phyloP scores from a whole-genome alignment of 2,797 vertebrate species.

The Parauchenoglanis punctatus region DNA sequence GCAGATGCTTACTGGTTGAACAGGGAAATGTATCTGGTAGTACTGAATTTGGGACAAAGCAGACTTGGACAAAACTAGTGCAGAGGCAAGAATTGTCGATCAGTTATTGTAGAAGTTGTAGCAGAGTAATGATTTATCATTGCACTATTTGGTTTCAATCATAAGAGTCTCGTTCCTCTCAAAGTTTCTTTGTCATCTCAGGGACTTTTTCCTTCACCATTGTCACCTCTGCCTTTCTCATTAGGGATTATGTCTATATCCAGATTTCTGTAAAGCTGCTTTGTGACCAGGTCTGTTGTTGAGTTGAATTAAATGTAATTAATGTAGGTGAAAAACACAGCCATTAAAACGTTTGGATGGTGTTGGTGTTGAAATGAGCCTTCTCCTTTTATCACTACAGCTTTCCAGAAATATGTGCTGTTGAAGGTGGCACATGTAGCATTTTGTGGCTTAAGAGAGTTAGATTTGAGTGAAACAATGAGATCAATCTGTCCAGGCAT shows the following conservation, averaged over 20 bases:
- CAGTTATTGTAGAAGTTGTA: neutral
- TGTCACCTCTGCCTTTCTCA: neutral
- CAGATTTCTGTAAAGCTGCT: neutral
- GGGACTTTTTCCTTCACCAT: neutral
- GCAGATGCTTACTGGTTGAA: neutral
- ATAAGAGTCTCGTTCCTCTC: neutral
- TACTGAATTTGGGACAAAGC: neutral
- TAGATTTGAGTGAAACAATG: constrained; percentile 56
- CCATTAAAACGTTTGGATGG: neutral
- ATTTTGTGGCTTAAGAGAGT: neutral
- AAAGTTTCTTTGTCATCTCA: neutral
- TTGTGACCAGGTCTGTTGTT: neutral
- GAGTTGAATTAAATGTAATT: neutral
- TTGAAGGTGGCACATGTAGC: neutral
- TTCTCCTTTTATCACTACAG: neutral
- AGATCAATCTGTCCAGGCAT: constrained; percentile 53
- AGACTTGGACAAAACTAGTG: neutral
- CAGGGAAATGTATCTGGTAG: neutral
- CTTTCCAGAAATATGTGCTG: neutral
- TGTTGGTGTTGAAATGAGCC: neutral
- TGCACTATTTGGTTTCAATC: neutral
- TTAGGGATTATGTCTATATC: neutral
- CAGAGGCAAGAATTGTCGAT: neutral
- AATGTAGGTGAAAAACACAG: neutral
- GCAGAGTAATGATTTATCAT: neutral